phyloP scores from a whole-genome alignment of 92 coral and sea anemone genomes.

The Diadumene lineata region DNA sequence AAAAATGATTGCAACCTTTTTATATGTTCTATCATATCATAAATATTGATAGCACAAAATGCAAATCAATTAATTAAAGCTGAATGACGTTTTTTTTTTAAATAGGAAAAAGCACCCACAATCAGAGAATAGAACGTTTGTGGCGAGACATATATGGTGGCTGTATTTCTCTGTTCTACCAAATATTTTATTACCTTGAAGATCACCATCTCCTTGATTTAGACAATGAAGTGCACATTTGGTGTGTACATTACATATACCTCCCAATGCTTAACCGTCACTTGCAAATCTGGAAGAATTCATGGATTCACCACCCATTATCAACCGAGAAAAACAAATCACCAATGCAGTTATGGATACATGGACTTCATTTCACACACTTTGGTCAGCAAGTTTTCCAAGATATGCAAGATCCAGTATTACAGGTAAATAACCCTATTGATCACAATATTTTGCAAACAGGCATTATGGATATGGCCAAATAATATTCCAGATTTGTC shows the following conservation, averaged over 20 bases:
- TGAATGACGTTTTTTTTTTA: too few species aligned
- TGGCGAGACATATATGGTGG: too few species aligned
- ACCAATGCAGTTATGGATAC: constrained; percentile 65
- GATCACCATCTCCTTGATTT: constrained; percentile 39
- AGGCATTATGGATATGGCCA: neutral
- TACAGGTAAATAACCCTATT: constrained; percentile 23
- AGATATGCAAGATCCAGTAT: constrained; percentile 22
- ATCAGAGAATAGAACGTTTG: too few species aligned
- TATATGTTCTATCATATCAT: too few species aligned
- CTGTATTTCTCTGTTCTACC: too few species aligned
- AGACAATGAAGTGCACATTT: constrained; percentile 54
- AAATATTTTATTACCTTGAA: constrained; percentile 38
- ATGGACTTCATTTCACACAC: constrained; percentile 42
- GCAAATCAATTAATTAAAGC: too few species aligned
- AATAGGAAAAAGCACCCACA: too few species aligned
- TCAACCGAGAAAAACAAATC: constrained; percentile 55
- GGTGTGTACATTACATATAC: constrained; percentile 62
- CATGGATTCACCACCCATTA: constrained; percentile 67
- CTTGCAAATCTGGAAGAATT: constrained; percentile 47
- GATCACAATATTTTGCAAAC: neutral
- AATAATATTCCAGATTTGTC: neutral
- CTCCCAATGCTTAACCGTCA: constrained; percentile 58
- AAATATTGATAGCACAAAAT: too few species aligned
- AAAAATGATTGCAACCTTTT: too few species aligned
- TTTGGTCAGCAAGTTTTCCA: constrained; percentile 38